Conservation (phyloP, 2,113 vertebrate genomes). For the Dryoscopus gambensis region DNA sequence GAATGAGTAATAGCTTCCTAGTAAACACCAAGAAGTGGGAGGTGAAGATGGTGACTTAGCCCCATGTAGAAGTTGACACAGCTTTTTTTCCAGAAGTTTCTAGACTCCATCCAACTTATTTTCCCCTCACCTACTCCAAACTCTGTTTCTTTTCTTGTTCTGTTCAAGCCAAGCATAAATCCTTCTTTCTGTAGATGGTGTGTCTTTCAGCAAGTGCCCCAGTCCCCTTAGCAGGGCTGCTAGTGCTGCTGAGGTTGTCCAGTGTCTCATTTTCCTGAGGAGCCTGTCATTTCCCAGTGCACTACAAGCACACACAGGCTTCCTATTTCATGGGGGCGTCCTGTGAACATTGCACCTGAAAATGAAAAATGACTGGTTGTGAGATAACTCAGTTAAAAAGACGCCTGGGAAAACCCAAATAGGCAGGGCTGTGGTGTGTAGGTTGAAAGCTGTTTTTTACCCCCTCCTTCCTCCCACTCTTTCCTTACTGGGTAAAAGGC, state of each 20-base stretch:
- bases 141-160: neutral
- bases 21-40: neutral
- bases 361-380: neutral
- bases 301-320: neutral
- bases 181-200: neutral
- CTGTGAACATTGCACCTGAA: neutral
- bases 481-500: neutral
- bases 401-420: slow-evolving; percentile 6
- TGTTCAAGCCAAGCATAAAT: neutral
- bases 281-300: neutral
- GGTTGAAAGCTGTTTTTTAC: neutral
- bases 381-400: neutral
- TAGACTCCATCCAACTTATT: neutral
- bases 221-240: neutral
- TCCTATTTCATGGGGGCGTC: neutral
- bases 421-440: neutral
- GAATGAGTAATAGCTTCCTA: neutral
- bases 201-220: neutral
- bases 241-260: neutral
- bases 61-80: neutral
- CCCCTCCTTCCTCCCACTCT: neutral
- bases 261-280: neutral
- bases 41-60: neutral
- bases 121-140: neutral
- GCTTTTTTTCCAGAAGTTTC: neutral